Evolutionary conservation across 2,888 invertebrate genomes (phyloP).

Genomic region (Drosophila flavopinicola): DNA sequence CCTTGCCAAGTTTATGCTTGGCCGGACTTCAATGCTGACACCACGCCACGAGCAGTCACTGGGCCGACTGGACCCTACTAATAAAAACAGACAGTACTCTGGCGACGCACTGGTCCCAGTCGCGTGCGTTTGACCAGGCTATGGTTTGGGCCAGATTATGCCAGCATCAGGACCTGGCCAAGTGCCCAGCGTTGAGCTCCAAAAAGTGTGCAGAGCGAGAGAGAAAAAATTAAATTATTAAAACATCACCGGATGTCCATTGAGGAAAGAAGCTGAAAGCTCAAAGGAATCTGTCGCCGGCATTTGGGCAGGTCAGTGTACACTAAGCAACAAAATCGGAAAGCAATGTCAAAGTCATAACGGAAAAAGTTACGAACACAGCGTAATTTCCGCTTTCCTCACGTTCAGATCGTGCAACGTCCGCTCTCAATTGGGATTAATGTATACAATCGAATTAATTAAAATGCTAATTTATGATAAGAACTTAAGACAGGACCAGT

Average conservation of each 20-base stretch:
- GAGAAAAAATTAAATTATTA: slow-evolving; percentile 73
- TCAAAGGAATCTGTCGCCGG: slow-evolving; percentile 53
- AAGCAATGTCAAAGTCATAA: slow-evolving; percentile 18
- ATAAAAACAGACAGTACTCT: not conserved
- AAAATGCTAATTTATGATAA: slow-evolving; percentile 53
- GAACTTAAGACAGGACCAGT: slow-evolving; percentile 31
- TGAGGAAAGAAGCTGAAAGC: slow-evolving; percentile 57
- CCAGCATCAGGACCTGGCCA: slow-evolving; percentile 6
- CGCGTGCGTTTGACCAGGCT: slow-evolving; percentile 46
- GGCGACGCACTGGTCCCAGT: slow-evolving; percentile 37
- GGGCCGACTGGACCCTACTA: slow-evolving; percentile 21
- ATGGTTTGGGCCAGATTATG: slow-evolving; percentile 12
- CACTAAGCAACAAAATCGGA: slow-evolving; percentile 34
- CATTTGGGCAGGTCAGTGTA: slow-evolving; percentile 16
- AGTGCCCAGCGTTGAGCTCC: slow-evolving; percentile 4
- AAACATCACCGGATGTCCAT: slow-evolving; percentile 75
- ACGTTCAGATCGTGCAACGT: slow-evolving; percentile 42
- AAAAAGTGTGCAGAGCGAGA: slow-evolving; percentile 14
- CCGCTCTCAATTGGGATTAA: slow-evolving; percentile 19
- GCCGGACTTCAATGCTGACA: slow-evolving; percentile 68
- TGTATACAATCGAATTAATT: slow-evolving; percentile 48
- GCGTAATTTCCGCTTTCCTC: slow-evolving; percentile 61
- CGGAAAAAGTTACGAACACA: slow-evolving; percentile 28
- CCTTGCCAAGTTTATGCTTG: slow-evolving; percentile 75
- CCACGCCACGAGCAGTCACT: slow-evolving; percentile 10